Evolutionary conservation across 1,140 invertebrate genomes (phyloP), one percentile per base, ranked within the genome.

Genomic region (Neodiprion virginianus): DNA sequence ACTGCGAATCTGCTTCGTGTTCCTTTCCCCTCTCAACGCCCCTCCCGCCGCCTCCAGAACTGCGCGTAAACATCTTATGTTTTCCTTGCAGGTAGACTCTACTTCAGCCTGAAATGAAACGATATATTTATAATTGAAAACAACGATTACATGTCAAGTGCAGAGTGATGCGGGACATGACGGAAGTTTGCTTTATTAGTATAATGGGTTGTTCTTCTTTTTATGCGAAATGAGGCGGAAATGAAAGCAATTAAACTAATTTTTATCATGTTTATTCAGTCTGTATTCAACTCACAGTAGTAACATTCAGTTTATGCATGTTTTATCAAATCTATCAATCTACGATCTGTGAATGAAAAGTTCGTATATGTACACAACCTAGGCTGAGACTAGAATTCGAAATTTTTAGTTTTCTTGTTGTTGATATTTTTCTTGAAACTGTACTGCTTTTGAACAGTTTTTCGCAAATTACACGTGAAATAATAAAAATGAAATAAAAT

Each of bases 61-160:
- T 21, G 89, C 84, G 81, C 92, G 89, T 81, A 95, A 88, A 81
- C 91, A 93, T 74, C 89, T 90, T 71, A 94, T 90, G 83, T 95
- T 95, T 79, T 95, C 93, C 81, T 91, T 90, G 85, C 94, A 95
- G 66, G 93, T 93, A 67, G 91, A 91, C 79, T 94, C 88, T 75
- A 95, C 90, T 86, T 95, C 94, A 76, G 90, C 91, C 95, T 96
- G 88, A 78, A 91, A 89, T 77, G 61, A 66, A 69, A 50, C 53
- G 74, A 71, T 69, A 76, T 76, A 75, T 75, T 76, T 53, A 73
- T 67, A 7, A 53, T 72, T 53, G 67, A 71, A 72, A 53, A 8
- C n/a, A 5, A 61, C 11, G 5, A 40, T 40, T 40, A 40, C 28
- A 4, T 40, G 28, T 40, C 1, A 40, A 40, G 28, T 40, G 28